Evolutionary conservation across 2,113 vertebrate species (phyloP).

Genomic region (Lathamus discolor): DNA sequence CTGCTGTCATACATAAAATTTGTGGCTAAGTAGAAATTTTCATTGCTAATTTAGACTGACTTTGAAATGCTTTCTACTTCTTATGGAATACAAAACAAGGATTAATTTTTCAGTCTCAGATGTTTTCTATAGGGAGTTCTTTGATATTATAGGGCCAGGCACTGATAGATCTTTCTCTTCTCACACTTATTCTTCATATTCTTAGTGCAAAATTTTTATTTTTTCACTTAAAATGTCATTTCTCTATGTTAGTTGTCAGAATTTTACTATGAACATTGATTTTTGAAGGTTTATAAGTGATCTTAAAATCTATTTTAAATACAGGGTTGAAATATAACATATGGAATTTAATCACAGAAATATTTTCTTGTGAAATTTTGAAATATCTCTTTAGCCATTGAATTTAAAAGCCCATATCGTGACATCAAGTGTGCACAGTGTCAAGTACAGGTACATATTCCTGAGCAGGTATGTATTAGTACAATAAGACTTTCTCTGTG

Average conservation of each 20-base stretch:
- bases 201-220: neutral
- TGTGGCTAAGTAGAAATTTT: neutral
- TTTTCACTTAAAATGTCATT: conserved; percentile 32
- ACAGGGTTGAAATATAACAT: neutral
- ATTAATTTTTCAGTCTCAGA: neutral
- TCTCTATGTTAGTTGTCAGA: neutral
- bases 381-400: neutral
- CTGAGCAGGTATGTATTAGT: neutral
- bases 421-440: neutral
- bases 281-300: conserved; percentile 2
- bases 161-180: neutral
- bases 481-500: neutral
- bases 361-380: conserved; percentile 9
- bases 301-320: neutral
- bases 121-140: neutral
- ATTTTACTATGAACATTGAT: conserved; percentile 19
- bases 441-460: neutral
- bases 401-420: neutral
- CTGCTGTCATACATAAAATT: neutral
- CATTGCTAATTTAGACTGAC: neutral
- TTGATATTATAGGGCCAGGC: neutral
- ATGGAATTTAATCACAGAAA: neutral
- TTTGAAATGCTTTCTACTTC: neutral
- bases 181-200: neutral
- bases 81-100: neutral